Evolutionary conservation across 2,113 vertebrate genomes (phyloP).

Genomic region (Canis aureus): DNA sequence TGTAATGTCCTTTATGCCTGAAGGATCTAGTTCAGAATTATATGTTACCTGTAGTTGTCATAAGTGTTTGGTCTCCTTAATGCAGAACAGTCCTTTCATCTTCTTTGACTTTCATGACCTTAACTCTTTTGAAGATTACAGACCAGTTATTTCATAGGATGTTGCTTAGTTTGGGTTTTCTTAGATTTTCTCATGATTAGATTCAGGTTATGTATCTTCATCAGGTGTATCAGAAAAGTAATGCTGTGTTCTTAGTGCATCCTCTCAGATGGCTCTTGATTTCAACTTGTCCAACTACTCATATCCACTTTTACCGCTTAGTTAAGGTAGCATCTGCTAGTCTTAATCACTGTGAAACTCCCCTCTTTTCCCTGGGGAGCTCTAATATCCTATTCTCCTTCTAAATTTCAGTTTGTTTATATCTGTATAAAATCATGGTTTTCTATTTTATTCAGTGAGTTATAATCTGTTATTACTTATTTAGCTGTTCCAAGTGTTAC

Average conservation of each 20-base stretch:
- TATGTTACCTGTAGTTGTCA: not conserved
- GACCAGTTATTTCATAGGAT: not conserved
- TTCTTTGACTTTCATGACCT: not conserved
- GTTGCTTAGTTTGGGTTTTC: not conserved
- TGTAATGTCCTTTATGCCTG: not conserved
- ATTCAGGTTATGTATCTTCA: not conserved
- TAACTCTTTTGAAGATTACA: not conserved
- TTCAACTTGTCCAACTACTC: not conserved
- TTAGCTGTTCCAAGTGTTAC: not conserved
- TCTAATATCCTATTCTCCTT: not conserved
- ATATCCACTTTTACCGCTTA: not conserved
- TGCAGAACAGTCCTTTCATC: not conserved
- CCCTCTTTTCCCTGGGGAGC: not conserved
- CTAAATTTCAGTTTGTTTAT: not conserved
- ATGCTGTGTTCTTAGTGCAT: not conserved
- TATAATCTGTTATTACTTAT: not conserved
- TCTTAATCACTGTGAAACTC: not conserved
- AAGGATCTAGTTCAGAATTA: constrained; percentile 32
- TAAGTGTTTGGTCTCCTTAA: not conserved
- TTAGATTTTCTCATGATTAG: not conserved
- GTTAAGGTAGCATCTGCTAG: not conserved
- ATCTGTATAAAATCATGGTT: not conserved
- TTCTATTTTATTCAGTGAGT: not conserved
- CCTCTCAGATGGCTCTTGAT: not conserved
- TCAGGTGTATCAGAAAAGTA: not conserved